A percentile compares a stretch with the other conserved stretches of the same genome.
Evolutionary conservation across 2,797 vertebrate genomes (phyloP).

Genomic region (Graptemys geographica): DNA sequence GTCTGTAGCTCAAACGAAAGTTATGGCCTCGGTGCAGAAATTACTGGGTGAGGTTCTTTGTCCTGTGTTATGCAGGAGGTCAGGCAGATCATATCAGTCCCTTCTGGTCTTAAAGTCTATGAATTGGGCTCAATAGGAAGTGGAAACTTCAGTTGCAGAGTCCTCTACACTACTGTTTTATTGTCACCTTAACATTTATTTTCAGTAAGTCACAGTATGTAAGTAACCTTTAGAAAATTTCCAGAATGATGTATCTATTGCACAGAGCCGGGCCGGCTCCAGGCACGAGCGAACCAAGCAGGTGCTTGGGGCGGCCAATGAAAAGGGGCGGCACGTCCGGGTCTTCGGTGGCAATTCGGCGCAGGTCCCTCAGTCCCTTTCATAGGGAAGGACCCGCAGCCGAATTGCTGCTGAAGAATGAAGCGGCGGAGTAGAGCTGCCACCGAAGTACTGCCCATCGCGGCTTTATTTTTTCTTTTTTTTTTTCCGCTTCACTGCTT

Average conservation of each 20-base stretch:
- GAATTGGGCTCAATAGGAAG: accelerated
- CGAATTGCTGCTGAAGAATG: too few relatives aligned
- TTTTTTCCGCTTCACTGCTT: too few relatives aligned
- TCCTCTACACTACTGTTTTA: not conserved
- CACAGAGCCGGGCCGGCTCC: not conserved
- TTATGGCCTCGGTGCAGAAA: not conserved
- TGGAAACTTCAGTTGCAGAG: not conserved
- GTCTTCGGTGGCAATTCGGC: too few relatives aligned
- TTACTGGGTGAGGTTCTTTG: not conserved
- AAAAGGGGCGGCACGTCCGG: too few relatives aligned
- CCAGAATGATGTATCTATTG: not conserved
- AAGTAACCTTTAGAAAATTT: conserved; percentile 29
- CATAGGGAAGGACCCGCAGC: too few relatives aligned
- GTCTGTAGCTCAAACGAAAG: not conserved
- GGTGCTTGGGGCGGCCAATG: too few relatives aligned
- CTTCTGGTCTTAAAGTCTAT: not conserved
- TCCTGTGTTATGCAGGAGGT: not conserved
- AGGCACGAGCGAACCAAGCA: too few relatives aligned
- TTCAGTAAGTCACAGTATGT: not conserved
- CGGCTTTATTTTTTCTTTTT: too few relatives aligned
- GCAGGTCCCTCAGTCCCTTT: too few relatives aligned
- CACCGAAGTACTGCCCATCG: too few relatives aligned
- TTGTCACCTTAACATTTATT: not conserved
- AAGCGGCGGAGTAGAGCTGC: too few relatives aligned
- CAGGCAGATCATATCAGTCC: not conserved